These are phyloP conservation scores for Hippoglossus stenolepis DNA, from an alignment of 2,113 vertebrate genomes.

Conservation along the genomic window DNA sequence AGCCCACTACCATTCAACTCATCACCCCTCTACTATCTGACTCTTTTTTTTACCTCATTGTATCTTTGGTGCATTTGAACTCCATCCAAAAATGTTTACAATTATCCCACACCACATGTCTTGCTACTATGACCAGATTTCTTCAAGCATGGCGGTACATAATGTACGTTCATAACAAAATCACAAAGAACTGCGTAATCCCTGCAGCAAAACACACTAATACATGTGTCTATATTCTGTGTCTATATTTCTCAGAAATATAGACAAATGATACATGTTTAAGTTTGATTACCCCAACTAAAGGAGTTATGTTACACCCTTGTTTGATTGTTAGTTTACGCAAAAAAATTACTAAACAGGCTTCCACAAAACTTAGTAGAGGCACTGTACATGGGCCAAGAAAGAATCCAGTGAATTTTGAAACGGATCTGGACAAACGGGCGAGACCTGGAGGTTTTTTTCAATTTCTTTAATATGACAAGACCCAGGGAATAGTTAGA, in stretches of 20 bases:
- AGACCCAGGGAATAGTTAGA: too few relatives aligned
- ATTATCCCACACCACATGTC: conserved; percentile 3
- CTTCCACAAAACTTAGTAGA: too few relatives aligned
- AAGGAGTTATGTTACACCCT: too few relatives aligned
- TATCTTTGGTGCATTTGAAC: conserved; percentile 25
- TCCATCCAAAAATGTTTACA: not conserved
- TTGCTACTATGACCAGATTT: conserved; percentile 11
- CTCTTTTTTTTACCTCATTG: not conserved
- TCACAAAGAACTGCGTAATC: not conserved
- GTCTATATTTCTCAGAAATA: not conserved
- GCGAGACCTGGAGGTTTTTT: too few relatives aligned
- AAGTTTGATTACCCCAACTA: too few relatives aligned
- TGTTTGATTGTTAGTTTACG: too few relatives aligned
- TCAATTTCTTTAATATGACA: too few relatives aligned
- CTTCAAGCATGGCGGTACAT: not conserved
- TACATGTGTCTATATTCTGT: not conserved
- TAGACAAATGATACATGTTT: not conserved
- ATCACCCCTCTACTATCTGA: conserved; percentile 22
- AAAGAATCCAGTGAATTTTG: too few relatives aligned
- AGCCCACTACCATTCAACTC: conserved; percentile 30
- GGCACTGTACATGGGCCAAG: too few relatives aligned
- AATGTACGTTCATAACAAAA: not conserved
- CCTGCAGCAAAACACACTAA: not conserved
- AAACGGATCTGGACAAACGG: too few relatives aligned
- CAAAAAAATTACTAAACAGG: too few relatives aligned